phyloP scores from a whole-genome alignment of 2,113 vertebrate genomes.

The Albula glossodonta region DNA sequence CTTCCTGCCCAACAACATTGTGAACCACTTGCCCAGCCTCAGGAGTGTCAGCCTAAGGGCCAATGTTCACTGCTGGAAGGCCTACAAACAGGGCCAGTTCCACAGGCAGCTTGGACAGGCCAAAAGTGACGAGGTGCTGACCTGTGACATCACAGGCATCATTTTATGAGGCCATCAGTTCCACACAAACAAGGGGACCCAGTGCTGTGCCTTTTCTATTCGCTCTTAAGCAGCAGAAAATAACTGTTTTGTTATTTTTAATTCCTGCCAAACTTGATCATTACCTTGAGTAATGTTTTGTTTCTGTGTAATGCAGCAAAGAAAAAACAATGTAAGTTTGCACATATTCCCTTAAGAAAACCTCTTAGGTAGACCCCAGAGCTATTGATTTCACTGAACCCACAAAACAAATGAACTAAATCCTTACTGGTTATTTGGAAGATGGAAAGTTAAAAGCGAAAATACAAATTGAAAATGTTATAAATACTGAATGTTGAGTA shows the following conservation, averaged over 20 bases:
- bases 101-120: slow-evolving; percentile 78
- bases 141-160: slow-evolving; percentile 68
- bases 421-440: background rate
- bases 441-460: background rate
- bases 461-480: background rate
- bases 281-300: slow-evolving; percentile 19
- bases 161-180: slow-evolving; percentile 49
- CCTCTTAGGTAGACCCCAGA: background rate
- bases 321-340: background rate
- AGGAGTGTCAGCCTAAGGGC: slow-evolving; percentile 80
- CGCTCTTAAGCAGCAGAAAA: slow-evolving; percentile 40
- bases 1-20: slow-evolving; percentile 72
- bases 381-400: background rate
- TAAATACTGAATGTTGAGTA: background rate
- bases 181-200: background rate
- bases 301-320: slow-evolving; percentile 16
- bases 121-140: slow-evolving; percentile 76
- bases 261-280: slow-evolving; percentile 33
- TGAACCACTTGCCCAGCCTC: slow-evolving; percentile 81
- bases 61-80: slow-evolving; percentile 80
- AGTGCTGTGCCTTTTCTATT: slow-evolving; percentile 51
- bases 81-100: slow-evolving; percentile 83
- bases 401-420: background rate
- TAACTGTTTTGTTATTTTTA: slow-evolving; percentile 1
- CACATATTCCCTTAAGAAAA: slow-evolving; percentile 15